These are phyloP conservation scores for Aphodius sticticus DNA, from an alignment of 2,888 invertebrate species.

Conservation along the genomic window DNA sequence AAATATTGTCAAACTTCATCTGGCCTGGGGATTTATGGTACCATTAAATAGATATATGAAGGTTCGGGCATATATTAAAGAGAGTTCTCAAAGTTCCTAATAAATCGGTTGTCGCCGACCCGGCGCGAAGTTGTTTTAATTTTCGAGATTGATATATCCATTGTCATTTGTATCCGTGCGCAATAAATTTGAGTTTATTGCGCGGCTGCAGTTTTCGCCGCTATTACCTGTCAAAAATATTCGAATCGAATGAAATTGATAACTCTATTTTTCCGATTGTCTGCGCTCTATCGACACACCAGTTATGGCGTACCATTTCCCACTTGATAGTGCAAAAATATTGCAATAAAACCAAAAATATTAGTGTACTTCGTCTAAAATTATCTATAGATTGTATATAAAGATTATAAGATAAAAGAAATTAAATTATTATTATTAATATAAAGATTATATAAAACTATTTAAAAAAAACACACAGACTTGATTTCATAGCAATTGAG, in stretches of 20 bases:
- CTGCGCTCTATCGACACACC: background rate
- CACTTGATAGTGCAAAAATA: background rate
- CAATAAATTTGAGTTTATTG: background rate
- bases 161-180: background rate
- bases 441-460: too few relatives aligned
- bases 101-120: background rate
- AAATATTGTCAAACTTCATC: background rate
- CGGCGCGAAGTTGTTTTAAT: background rate
- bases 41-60: constrained; percentile 4
- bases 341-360: background rate
- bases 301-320: background rate
- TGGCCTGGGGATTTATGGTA: background rate
- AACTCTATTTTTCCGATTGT: background rate
- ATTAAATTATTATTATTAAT: too few relatives aligned
- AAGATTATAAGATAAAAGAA: too few relatives aligned
- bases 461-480: too few relatives aligned
- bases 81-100: constrained; percentile 4
- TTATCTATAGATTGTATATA: too few relatives aligned
- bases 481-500: too few relatives aligned
- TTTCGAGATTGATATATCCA: background rate
- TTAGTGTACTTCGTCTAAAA: too few relatives aligned
- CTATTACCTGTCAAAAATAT: constrained; percentile 4
- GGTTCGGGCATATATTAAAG: constrained; percentile 4
- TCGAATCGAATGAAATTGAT: background rate
- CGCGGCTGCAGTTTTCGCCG: background rate